These are phyloP conservation scores for Drosophila mauritiana DNA, from an alignment of 1,140 invertebrate genomes.

Conservation along the genomic window DNA sequence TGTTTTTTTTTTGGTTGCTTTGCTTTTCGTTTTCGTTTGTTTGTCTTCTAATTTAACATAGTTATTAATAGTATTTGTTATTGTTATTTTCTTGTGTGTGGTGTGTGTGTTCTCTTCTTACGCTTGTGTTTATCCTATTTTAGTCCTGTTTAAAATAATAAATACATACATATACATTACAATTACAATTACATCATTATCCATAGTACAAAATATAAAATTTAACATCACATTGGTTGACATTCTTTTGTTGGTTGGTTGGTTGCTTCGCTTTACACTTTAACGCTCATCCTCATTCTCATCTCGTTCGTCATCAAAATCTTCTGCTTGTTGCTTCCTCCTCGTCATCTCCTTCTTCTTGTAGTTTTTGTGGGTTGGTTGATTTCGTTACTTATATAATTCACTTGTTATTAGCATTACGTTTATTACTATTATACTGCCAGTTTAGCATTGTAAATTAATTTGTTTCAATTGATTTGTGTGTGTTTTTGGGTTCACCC, in stretches of 20 bases:
- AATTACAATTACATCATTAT: conserved; percentile 80
- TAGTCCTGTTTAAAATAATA: conserved; percentile 78
- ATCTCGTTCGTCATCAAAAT: conserved; percentile 16
- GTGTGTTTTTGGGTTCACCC: conserved; percentile 45
- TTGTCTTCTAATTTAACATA: conserved; percentile 59
- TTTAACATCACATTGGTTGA: conserved; percentile 84
- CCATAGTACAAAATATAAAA: conserved; percentile 83
- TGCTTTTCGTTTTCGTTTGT: conserved; percentile 45
- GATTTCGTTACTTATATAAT: conserved; percentile 48
- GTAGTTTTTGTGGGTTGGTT: conserved; percentile 71
- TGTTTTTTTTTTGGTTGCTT: conserved; percentile 67
- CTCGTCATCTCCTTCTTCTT: conserved; percentile 24
- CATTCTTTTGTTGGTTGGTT: conserved; percentile 83
- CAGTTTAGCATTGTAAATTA: conserved; percentile 55
- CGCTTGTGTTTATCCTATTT: conserved; percentile 56
- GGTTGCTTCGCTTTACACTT: conserved; percentile 75
- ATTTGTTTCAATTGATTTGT: conserved; percentile 52
- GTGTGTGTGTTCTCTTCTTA: conserved; percentile 31
- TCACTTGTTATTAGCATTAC: conserved; percentile 25
- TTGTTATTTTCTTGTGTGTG: conserved; percentile 43
- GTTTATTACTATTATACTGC: conserved; percentile 17
- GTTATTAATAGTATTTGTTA: conserved; percentile 61
- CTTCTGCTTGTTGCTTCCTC: conserved; percentile 19
- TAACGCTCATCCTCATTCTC: not conserved
- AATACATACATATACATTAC: conserved; percentile 81